Evolutionary conservation across 2,113 vertebrate genomes (phyloP), one percentile per base, ranked within the genome.

Genomic region (Oreochromis niloticus): DNA sequence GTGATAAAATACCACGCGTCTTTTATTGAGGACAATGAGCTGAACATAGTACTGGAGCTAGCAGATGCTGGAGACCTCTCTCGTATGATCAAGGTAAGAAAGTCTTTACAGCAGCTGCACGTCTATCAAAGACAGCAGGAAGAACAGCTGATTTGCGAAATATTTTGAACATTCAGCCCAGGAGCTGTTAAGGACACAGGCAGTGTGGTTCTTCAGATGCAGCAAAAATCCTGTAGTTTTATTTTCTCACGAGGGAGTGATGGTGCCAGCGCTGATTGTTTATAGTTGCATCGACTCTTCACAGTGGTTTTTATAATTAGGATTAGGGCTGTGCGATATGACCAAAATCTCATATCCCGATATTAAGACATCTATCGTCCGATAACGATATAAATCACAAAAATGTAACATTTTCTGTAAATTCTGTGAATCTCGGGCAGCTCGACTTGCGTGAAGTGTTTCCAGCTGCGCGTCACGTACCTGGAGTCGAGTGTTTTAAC

Each of bases 1-100:
- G 98, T 99, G 90, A 99, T 99, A 94, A 99, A 99, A 95, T 99
- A 99, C 91, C 98, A 98, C 68, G 98, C 98, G n/a, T 99, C 98
- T 57, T 99, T 99, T 95, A 99, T 99, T 92, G 98, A 99, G 95
- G 98, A 99, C 91, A 99, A 99, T 84, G 98, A 99, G 88, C 96
- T 99, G 87, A 99, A 99, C 95, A 99, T 99, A 94, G 98, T 99
- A 68, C 95, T 99, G 97, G 98, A 99, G 94, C 96, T 99, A 89
- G 98, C 98, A 7, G 99, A 99, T 95, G 98, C 98, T 71, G 99
- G 98, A 30, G 98, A 99, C 93, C 98, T 99, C 54, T 99, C 98
- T 82, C 97, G 97, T 93, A 99, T 99, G 99, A 99, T 99, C 96
- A 99, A 99, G 98, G 98, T 99, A 96, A 87, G 93, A 56, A 81